Evolutionary conservation across 2,888 invertebrate genomes (phyloP).

Genomic region (Leucozona laternaria): DNA sequence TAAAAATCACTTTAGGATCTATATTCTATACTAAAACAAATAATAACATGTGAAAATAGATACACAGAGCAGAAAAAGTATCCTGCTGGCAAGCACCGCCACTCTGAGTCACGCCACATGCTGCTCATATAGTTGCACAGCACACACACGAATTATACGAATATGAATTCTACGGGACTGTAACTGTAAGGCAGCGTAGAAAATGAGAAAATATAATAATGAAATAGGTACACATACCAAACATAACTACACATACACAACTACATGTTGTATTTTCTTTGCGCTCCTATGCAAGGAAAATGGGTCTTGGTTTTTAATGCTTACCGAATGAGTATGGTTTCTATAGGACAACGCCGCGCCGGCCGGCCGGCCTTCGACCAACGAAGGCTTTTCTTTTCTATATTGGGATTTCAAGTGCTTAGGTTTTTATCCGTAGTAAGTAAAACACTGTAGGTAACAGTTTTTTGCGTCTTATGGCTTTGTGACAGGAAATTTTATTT

Average conservation of each 20-base stretch:
- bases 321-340: slow-evolving; percentile 26
- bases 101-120: slow-evolving; percentile 3
- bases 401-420: slow-evolving; percentile 21
- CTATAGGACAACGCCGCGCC: neutral
- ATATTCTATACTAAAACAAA: slow-evolving; percentile 20
- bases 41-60: slow-evolving; percentile 60
- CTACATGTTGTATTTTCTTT: neutral
- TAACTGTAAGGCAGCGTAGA: neutral
- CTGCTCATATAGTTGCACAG: neutral
- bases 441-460: neutral
- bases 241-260: too few relatives aligned
- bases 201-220: slow-evolving; percentile 3
- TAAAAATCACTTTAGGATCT: slow-evolving; percentile 54
- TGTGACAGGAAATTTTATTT: slow-evolving; percentile 40
- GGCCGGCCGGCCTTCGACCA: too few relatives aligned
- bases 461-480: slow-evolving; percentile 4
- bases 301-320: slow-evolving; percentile 31
- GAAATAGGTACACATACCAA: neutral
- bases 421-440: neutral
- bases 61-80: slow-evolving; percentile 41
- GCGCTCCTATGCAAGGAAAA: neutral
- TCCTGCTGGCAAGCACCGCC: slow-evolving; percentile 39
- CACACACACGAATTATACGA: too few relatives aligned
- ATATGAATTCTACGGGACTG: too few relatives aligned
- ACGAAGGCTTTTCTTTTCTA: slow-evolving; percentile 32